phyloP scores from a whole-genome alignment of 2,797 vertebrate species.

The Melanotaenia parkinsoni region DNA sequence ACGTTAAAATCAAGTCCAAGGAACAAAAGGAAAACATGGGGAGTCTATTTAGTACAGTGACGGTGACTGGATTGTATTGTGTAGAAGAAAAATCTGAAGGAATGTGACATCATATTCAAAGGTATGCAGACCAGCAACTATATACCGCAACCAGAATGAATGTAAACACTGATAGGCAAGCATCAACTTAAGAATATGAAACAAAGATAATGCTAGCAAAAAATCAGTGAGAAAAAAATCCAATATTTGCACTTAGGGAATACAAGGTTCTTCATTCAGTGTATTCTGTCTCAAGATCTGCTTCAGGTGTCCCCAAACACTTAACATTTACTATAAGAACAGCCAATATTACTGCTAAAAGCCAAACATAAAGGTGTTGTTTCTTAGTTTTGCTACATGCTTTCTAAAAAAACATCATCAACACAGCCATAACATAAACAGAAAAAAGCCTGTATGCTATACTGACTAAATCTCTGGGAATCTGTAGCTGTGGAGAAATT shows the following conservation, averaged over 20 bases:
- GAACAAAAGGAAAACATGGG: slow-evolving; percentile 40
- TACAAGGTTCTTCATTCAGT: slow-evolving; percentile 42
- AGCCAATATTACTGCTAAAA: slow-evolving; percentile 57
- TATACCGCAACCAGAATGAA: slow-evolving; percentile 10
- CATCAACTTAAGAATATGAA: slow-evolving; percentile 2
- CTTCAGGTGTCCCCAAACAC: neutral
- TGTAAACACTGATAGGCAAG: slow-evolving; percentile 19
- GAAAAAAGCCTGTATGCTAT: slow-evolving; percentile 5
- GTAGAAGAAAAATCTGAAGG: slow-evolving; percentile 43
- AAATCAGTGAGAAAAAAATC: slow-evolving; percentile 7
- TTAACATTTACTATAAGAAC: slow-evolving; percentile 10
- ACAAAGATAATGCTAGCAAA: slow-evolving; percentile 2
- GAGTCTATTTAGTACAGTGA: slow-evolving; percentile 28
- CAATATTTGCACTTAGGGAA: slow-evolving; percentile 8
- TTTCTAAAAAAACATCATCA: slow-evolving; percentile 2
- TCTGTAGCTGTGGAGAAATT: slow-evolving; percentile 30
- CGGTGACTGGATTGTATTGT: slow-evolving; percentile 23
- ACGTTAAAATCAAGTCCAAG: slow-evolving; percentile 63
- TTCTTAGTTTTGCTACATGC: neutral
- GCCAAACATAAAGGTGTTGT: slow-evolving; percentile 14
- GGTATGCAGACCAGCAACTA: slow-evolving; percentile 57
- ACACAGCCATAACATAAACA: slow-evolving; percentile 24
- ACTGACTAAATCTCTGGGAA: slow-evolving; percentile 27
- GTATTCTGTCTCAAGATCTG: slow-evolving; percentile 8
- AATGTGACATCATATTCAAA: slow-evolving; percentile 57